Conservation (phyloP, 2,797 vertebrate genomes). For the Clarias fuscus region DNA sequence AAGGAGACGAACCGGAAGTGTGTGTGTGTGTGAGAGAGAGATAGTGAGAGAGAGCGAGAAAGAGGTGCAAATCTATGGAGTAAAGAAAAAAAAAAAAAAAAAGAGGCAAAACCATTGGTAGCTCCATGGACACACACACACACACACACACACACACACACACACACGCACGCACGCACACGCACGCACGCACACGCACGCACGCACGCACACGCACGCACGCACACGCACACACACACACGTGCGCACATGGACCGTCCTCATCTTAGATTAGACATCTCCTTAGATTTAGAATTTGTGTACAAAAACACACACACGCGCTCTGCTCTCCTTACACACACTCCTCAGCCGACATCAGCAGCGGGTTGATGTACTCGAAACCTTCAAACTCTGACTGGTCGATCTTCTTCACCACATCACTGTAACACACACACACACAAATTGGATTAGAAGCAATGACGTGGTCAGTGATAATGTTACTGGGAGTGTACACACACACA, state of each 20-base stretch:
- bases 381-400: constrained; percentile 99
- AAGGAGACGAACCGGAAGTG: not conserved
- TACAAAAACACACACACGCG: not conserved
- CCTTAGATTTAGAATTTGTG: too few species aligned
- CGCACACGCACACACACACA: too few species aligned
- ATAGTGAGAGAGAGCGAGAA: not conserved
- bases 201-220: too few species aligned
- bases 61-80: not conserved
- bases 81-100: not conserved
- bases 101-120: not conserved
- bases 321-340: constrained; percentile 81
- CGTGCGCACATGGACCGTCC: too few species aligned
- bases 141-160: not conserved
- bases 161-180: too few species aligned
- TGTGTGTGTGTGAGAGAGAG: not conserved
- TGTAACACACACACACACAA: constrained; percentile 59
- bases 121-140: not conserved
- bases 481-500: constrained; percentile 80
- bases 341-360: constrained; percentile 92
- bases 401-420: constrained; percentile 95
- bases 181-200: too few species aligned
- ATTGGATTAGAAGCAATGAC: not conserved
- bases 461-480: not conserved
- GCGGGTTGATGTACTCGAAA: constrained; percentile 97
- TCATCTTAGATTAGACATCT: too few species aligned